phyloP scores from a whole-genome alignment of 2,888 invertebrate genomes.

The Microplitis manilae region DNA sequence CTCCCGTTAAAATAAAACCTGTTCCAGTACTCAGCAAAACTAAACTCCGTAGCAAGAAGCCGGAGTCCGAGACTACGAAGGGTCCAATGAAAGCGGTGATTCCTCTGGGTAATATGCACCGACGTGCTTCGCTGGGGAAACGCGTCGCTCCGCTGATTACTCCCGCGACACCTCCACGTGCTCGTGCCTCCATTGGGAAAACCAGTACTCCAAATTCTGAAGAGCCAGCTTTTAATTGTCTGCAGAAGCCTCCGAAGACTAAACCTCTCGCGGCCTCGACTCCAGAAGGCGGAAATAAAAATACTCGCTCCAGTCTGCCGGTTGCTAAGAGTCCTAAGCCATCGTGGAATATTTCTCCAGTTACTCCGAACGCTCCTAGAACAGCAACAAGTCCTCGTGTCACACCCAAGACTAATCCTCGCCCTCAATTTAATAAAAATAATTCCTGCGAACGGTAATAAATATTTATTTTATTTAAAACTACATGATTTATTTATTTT shows the following conservation, averaged over 20 bases:
- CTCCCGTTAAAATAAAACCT: conserved; percentile 45
- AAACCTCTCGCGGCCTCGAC: conserved; percentile 66
- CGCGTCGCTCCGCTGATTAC: conserved; percentile 40
- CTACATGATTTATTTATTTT: neutral
- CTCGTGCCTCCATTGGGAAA: conserved; percentile 40
- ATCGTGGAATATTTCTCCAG: conserved; percentile 60
- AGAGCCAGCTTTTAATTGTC: conserved; percentile 4
- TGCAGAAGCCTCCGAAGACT: conserved; percentile 54
- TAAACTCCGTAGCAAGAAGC: conserved; percentile 58
- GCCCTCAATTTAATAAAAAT: neutral
- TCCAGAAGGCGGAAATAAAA: conserved; percentile 54
- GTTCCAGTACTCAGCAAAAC: conserved; percentile 51
- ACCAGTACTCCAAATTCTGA: conserved; percentile 64
- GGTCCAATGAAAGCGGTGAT: conserved; percentile 67
- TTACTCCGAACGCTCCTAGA: conserved; percentile 50
- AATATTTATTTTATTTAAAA: conserved; percentile 4
- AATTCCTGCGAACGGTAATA: conserved; percentile 15
- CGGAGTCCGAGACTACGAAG: conserved; percentile 53
- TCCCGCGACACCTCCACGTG: conserved; percentile 55
- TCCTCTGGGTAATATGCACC: conserved; percentile 55
- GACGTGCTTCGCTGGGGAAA: conserved; percentile 47
- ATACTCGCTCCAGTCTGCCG: conserved; percentile 36
- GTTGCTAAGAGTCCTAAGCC: conserved; percentile 45
- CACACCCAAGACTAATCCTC: neutral
- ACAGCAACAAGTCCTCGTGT: too few relatives aligned